Evolutionary conservation across 1,140 invertebrate genomes (phyloP).

Genomic region (Hycleus cichorii): DNA sequence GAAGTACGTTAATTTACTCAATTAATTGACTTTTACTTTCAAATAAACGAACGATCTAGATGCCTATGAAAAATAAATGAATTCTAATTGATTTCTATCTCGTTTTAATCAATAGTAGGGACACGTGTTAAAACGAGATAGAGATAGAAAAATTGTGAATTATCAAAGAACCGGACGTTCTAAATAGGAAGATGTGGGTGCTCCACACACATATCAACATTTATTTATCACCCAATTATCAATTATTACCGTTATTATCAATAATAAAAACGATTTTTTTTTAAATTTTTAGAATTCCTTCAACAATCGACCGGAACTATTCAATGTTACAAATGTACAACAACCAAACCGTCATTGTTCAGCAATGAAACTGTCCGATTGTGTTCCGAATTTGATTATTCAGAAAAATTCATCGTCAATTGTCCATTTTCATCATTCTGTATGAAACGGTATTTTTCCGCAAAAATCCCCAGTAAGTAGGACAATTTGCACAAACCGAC

Average conservation of each 20-base stretch:
- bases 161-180: background rate
- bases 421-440: conserved; percentile 77
- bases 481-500: background rate
- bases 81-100: too few relatives aligned
- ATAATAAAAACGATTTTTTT: conserved; percentile 4
- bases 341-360: conserved; percentile 45
- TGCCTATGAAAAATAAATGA: too few relatives aligned
- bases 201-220: too few relatives aligned
- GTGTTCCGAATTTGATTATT: conserved; percentile 65
- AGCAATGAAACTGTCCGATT: conserved; percentile 48
- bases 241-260: too few relatives aligned
- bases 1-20: too few relatives aligned
- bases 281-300: conserved; percentile 29
- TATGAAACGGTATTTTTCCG: conserved; percentile 46
- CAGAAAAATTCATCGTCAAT: conserved; percentile 55
- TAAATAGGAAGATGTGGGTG: background rate
- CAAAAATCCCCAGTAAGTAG: conserved; percentile 41
- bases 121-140: too few relatives aligned
- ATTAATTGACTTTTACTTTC: too few relatives aligned
- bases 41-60: too few relatives aligned
- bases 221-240: too few relatives aligned
- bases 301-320: conserved; percentile 17
- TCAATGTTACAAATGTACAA: conserved; percentile 62
- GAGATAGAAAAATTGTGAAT: too few relatives aligned
- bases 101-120: too few relatives aligned